A percentile compares a stretch with the other conserved stretches of the same genome.
These are phyloP conservation scores for Netelia virgata DNA, from an alignment of 2,888 invertebrate genomes.

Conservation along the genomic window DNA sequence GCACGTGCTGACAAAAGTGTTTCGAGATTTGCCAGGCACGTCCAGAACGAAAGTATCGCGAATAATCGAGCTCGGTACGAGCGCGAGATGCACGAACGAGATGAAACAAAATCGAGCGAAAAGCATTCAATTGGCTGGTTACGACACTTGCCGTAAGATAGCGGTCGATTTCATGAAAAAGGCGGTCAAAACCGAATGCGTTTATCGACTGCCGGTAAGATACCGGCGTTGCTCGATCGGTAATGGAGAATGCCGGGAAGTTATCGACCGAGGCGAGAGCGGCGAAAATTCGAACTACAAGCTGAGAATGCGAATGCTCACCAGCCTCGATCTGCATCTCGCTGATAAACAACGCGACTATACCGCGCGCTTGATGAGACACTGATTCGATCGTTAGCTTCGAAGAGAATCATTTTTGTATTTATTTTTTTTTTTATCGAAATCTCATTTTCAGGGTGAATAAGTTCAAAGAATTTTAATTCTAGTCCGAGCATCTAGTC, in stretches of 20 bases:
- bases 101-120: constrained; percentile 76
- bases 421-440: not conserved
- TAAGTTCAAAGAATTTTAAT: not conserved
- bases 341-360: constrained; percentile 82
- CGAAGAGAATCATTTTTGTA: not conserved
- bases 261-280: constrained; percentile 25
- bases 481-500: constrained; percentile 51
- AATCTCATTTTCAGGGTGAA: not conserved
- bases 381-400: constrained; percentile 62
- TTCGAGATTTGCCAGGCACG: constrained; percentile 80
- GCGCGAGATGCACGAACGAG: constrained; percentile 70
- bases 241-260: constrained; percentile 33
- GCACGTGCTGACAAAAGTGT: constrained; percentile 80
- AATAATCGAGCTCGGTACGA: constrained; percentile 75
- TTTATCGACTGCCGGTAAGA: constrained; percentile 16
- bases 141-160: constrained; percentile 80
- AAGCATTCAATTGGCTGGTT: constrained; percentile 80
- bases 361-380: constrained; percentile 80
- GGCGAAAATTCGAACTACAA: constrained; percentile 73
- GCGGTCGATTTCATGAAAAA: constrained; percentile 80
- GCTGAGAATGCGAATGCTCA: constrained; percentile 79
- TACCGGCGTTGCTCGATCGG: constrained; percentile 40
- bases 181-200: constrained; percentile 67
- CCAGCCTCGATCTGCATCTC: constrained; percentile 81
- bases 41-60: constrained; percentile 73